Base-by-base conservation (phyloP, 2,113 vertebrate species). In the Maccullochella peelii region DNA sequence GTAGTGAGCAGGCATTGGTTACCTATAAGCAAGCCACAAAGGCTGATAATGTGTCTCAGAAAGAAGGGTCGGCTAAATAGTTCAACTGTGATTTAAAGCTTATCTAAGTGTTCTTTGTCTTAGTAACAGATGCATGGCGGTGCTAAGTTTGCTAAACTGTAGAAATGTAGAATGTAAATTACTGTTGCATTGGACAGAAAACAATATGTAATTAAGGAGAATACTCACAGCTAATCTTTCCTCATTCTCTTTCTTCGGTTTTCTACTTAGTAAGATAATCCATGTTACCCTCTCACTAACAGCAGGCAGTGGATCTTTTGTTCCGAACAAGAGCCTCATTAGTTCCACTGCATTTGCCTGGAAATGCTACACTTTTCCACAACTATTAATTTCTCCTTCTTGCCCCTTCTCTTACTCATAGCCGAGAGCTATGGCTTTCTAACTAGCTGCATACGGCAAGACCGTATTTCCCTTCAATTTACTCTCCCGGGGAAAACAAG, bases 331-430 rank as follows among this genome's bases (percentile, higher is more conserved):
- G 57, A 70, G 30, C 27, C 84, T 88, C 86, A 91, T 94, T 92
- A 92, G 89, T 92, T 93, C 84, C 89, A 81, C 80, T 72, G 80
- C 73, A 87, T 91, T 92, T 88, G 88, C 81, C 76, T 82, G 10
- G 69, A 88, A 91, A 91, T 82, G 50, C 69, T 50, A 65, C 63
- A 79, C 70, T 89, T 81, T 91, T 84, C 77, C 80, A 84, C 77
- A 80, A 84, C 81, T 86, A 73, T 91, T 89, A n/a, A 85, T 84
- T 83, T 86, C 69, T 89, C 83, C 79, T 68, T 30, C 62, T 65
- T 72, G 80, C 78, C 52, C 71, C 68, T 44, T 73, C 70, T 79
- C 69, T 38, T 59, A 30, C 76, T 81, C 61, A 25, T 80, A 69
- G 84, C 92, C 76, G 0, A 79, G 30, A 86, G 91, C 89, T 77